Evolutionary conservation across 2,797 vertebrate genomes (phyloP).

Genomic region (Schizopygopsis pylzovi): DNA sequence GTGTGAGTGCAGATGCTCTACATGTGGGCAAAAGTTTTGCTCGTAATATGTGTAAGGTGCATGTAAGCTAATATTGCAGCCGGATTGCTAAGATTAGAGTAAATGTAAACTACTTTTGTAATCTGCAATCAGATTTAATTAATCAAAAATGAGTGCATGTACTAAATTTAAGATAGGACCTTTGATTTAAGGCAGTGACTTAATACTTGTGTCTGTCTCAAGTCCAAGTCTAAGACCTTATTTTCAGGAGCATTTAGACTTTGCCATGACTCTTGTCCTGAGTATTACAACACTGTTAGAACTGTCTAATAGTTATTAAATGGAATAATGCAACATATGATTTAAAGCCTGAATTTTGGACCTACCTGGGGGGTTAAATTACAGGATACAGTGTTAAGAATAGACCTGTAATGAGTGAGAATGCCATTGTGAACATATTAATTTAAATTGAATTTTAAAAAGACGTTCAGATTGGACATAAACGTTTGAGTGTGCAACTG

Average conservation of each 20-base stretch:
- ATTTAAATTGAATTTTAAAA: background rate
- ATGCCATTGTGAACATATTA: background rate
- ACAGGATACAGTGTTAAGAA: background rate
- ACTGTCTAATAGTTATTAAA: background rate
- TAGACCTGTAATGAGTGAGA: background rate
- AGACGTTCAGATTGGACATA: background rate
- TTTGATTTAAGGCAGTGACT: background rate
- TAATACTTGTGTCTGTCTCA: background rate
- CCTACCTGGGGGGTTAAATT: background rate
- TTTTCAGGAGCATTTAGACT: background rate
- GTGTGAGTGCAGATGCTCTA: background rate
- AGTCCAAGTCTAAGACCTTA: background rate
- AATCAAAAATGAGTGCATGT: background rate
- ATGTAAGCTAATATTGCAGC: background rate
- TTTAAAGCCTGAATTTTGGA: background rate
- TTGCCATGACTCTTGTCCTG: background rate
- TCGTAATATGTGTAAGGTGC: background rate
- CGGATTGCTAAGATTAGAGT: background rate
- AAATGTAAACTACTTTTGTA: background rate
- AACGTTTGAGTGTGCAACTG: background rate
- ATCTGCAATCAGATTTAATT: background rate
- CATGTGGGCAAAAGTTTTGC: background rate
- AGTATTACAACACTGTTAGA: background rate
- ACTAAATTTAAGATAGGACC: background rate
- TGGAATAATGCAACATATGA: background rate